phyloP scores from a whole-genome alignment of 2,113 vertebrate species.

The Ameiurus melas region DNA sequence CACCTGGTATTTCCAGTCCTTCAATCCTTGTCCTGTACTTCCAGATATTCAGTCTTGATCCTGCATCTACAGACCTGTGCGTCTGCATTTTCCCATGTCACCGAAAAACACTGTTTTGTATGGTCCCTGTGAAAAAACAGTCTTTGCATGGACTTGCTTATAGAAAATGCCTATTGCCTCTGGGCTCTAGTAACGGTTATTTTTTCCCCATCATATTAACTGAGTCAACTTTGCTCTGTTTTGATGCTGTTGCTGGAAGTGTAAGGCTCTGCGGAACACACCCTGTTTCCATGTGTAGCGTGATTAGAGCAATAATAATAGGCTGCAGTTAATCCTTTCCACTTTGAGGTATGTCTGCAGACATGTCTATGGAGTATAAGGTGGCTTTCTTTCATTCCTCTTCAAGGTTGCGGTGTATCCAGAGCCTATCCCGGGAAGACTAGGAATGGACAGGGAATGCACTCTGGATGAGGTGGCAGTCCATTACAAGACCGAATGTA shows the following conservation, averaged over 20 bases:
- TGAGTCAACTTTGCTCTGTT: constrained; percentile 16
- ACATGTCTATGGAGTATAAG: neutral
- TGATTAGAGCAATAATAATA: neutral
- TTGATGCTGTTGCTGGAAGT: constrained; percentile 13
- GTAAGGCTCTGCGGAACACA: neutral
- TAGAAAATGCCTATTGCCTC: constrained; percentile 43
- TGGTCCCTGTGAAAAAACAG: constrained; percentile 46
- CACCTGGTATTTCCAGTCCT: neutral
- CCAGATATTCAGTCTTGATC: neutral
- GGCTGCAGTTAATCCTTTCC: neutral
- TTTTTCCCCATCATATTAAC: neutral
- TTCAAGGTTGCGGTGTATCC: neutral
- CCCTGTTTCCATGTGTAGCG: neutral
- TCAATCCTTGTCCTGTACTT: neutral
- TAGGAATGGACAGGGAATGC: neutral
- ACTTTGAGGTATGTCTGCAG: neutral
- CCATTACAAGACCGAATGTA: neutral
- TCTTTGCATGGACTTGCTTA: constrained; percentile 49
- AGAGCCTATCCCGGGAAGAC: neutral
- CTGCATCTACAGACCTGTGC: neutral
- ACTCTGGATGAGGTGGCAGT: too few species aligned
- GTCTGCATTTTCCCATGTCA: neutral
- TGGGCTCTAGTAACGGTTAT: constrained; percentile 18
- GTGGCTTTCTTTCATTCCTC: neutral
- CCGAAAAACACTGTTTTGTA: neutral